These are phyloP conservation scores for Belonocnema kinseyi DNA, from an alignment of 1,140 invertebrate genomes.

Conservation along the genomic window DNA sequence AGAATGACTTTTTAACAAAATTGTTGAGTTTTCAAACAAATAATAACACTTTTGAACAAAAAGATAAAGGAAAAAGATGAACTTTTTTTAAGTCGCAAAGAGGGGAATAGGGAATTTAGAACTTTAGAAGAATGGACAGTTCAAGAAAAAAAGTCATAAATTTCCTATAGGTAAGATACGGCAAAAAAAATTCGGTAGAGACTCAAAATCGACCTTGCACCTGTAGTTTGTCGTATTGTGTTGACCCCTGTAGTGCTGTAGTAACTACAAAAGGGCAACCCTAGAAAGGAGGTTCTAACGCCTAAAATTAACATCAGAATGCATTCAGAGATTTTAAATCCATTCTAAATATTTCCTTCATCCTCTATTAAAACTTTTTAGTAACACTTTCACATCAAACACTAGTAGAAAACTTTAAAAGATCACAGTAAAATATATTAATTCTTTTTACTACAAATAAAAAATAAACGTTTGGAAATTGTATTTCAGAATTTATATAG, in stretches of 20 bases:
- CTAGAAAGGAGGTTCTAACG: neutral
- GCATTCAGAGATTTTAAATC: neutral
- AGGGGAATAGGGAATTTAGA: no score
- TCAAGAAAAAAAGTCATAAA: conserved; percentile 13
- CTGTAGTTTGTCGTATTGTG: conserved; percentile 7
- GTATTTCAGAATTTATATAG: no score
- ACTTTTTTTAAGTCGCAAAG: no score
- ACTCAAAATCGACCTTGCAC: conserved; percentile 6
- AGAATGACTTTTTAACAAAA: no score
- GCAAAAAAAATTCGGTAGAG: neutral
- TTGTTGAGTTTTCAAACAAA: no score
- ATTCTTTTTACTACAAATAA: no score
- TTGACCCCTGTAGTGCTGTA: neutral
- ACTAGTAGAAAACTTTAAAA: no score
- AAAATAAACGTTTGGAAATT: no score
- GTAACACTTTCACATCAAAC: neutral
- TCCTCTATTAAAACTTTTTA: neutral
- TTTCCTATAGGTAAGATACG: neutral
- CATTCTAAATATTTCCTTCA: neutral
- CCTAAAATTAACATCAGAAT: neutral
- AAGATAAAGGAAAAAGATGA: no score
- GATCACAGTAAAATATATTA: no score
- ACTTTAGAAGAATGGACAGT: neutral
- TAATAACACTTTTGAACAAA: no score
- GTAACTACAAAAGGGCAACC: neutral